Conservation (phyloP, 2,113 vertebrate species). For the Campylomormyrus numenius region DNA sequence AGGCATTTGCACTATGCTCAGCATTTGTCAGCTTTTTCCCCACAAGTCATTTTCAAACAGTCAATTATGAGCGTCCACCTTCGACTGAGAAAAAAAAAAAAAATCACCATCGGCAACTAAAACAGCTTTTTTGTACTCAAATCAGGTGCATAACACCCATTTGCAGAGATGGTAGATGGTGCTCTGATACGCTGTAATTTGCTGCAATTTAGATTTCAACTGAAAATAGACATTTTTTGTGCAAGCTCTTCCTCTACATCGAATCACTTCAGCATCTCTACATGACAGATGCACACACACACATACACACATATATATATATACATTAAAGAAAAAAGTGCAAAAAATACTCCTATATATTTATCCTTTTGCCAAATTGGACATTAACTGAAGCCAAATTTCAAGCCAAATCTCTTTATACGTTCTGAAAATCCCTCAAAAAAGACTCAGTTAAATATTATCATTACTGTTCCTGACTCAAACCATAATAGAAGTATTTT, state of each 20-base stretch:
- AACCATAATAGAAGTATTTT: not conserved
- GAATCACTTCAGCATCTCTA: not conserved
- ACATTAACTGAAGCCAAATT: not conserved
- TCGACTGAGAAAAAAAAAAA: not conserved
- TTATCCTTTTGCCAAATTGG: not conserved
- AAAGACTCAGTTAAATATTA: not conserved
- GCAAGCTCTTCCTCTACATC: not conserved
- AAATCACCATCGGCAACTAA: not conserved
- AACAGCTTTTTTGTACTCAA: not conserved
- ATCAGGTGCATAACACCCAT: not conserved
- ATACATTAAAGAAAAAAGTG: not conserved
- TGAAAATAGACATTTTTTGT: not conserved
- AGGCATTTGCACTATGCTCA: not conserved
- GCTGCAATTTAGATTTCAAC: not conserved
- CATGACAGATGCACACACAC: not conserved
- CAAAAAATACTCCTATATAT: not conserved
- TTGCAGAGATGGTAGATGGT: not conserved
- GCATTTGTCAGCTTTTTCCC: not conserved
- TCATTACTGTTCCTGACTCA: not conserved
- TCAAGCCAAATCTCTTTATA: not conserved
- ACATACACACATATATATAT: not conserved
- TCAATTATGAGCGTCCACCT: not conserved
- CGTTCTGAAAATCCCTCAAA: not conserved
- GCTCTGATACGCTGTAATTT: not conserved
- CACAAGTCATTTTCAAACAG: not conserved